A percentile compares a stretch with the other conserved stretches of the same genome.
phyloP scores from a whole-genome alignment of 2,888 invertebrate species.

The Dryomyza anilis region DNA sequence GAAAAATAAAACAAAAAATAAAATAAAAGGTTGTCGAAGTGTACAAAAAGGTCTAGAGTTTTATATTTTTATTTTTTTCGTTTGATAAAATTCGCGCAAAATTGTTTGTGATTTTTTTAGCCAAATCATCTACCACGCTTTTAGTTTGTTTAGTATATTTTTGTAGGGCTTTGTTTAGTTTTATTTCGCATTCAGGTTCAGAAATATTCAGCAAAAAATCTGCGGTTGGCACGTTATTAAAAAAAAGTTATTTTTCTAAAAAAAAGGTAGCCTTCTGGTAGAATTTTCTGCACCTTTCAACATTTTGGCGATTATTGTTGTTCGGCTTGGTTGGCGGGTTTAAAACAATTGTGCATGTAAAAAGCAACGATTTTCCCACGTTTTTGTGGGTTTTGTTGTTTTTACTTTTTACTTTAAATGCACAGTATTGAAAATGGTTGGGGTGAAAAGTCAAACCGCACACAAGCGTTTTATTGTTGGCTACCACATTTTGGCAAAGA shows the following conservation, averaged over 20 bases:
- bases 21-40: not conserved
- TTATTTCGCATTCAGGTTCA: no score
- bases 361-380: conserved; percentile 9
- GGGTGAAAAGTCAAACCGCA: not conserved
- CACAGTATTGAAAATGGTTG: not conserved
- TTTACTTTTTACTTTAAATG: not conserved
- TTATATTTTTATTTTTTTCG: conserved; percentile 28
- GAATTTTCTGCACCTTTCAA: no score
- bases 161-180: no score
- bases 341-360: not conserved
- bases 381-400: not conserved
- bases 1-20: not conserved
- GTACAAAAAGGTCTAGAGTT: conserved; percentile 6
- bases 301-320: no score
- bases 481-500: no score
- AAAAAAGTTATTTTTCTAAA: no score
- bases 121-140: conserved; percentile 4
- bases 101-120: conserved; percentile 7
- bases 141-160: no score
- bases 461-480: conserved; percentile 16
- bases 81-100: no score
- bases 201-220: conserved; percentile 26
- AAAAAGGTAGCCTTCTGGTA: no score
- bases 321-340: not conserved
- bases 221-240: conserved; percentile 53